Evolutionary conservation across 2,797 vertebrate species (phyloP).

Genomic region (Cuculus canorus): DNA sequence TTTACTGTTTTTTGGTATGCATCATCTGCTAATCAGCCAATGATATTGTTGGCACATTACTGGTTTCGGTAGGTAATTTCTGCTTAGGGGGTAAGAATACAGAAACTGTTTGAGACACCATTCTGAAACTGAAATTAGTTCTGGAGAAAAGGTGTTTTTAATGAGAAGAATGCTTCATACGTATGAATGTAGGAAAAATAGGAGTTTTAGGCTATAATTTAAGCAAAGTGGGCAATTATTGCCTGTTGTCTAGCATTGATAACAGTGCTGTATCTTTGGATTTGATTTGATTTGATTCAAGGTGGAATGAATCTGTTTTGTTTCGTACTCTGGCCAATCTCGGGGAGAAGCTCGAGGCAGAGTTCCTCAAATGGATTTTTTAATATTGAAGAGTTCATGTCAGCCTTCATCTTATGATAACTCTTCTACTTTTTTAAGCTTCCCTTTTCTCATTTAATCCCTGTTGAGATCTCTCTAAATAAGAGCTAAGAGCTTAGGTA

Average conservation of each 20-base stretch:
- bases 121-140: background rate
- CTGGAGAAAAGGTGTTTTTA: background rate
- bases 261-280: background rate
- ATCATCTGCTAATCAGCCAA: background rate
- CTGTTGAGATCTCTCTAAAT: constrained; percentile 56
- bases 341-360: background rate
- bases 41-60: background rate
- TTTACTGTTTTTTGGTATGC: background rate
- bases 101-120: background rate
- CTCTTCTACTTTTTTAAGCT: constrained; percentile 59
- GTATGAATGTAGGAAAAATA: background rate
- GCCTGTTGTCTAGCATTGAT: background rate
- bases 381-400: constrained; percentile 42
- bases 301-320: background rate
- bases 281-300: background rate
- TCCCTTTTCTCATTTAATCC: constrained; percentile 59
- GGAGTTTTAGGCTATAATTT: background rate
- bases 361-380: constrained; percentile 46
- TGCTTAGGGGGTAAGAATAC: background rate
- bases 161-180: background rate
- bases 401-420: constrained; percentile 48
- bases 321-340: background rate
- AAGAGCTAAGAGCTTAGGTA: constrained; percentile 57
- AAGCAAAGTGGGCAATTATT: background rate
- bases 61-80: background rate